Base-by-base conservation (phyloP, 35 echinoderm and acorn worm genomes). In the Holothuria glaberrima region DNA sequence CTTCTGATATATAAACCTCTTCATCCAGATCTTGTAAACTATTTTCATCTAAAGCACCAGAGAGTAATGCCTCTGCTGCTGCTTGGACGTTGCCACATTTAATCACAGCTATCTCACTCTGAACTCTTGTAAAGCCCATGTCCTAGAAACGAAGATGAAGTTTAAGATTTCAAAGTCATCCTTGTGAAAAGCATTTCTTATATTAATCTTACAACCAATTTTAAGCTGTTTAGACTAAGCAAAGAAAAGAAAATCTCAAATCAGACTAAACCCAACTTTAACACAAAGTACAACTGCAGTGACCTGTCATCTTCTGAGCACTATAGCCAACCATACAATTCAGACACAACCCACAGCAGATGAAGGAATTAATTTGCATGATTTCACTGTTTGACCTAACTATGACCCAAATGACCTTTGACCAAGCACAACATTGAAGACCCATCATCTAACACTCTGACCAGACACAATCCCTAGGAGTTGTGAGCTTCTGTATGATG, bases 1-100 rank as follows among this genome's bases (percentile, higher is more conserved):
- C 97, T 61, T 99, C 97, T 20, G 97, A 99, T 46, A 95, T 89
- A 85, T 99, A 99, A 68, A 99, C 93, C 21, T 97, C 94, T 80
- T 99, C 97, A 19, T 90, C 90, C 18, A 92, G 63, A n/a, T 63
- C 59, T 59, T 92, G 70, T 19, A 54, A 52, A 58, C 59, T 77
- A 19, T 66, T 63, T 33, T 68, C 84, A 13, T 54, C 60, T 56
- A 87, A 54, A 12, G 80, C 75, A 25, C 97, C 97, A 24, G 83
- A 83, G 18, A 94, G 59, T 3, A 99, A 77, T 24, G 88, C 81
- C 29, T 99, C 97, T 14, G 91, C 58, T 45, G 97, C 97, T 12
- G 88, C 88, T 67, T 93, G 97, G 0, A 99, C 93, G 6, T 88
- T 82, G 13, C 91, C 91, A 71, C 60, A 92, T 61, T 99, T 91